These are phyloP conservation scores for Benthosema pterotum DNA, from an alignment of 2,797 vertebrate genomes.

Conservation along the genomic window DNA sequence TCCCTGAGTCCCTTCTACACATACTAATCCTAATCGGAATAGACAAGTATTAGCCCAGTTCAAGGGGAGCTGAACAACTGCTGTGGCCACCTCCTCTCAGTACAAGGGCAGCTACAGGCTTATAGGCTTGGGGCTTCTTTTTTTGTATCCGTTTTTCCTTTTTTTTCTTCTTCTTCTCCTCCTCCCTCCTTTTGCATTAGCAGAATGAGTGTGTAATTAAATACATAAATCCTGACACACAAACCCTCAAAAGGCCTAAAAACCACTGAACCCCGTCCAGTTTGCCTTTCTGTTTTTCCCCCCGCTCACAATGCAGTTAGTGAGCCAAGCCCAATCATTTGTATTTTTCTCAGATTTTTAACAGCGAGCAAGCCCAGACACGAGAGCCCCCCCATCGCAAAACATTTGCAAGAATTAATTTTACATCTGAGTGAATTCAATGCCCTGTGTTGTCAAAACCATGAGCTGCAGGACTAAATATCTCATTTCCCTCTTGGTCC, in stretches of 20 bases:
- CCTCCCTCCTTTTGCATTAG: conserved; percentile 76
- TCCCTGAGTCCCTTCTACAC: conserved; percentile 79
- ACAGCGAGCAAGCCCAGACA: conserved; percentile 76
- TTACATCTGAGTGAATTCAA: conserved; percentile 82
- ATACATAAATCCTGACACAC: conserved; percentile 79
- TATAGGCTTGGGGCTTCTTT: conserved; percentile 68
- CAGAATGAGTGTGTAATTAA: conserved; percentile 80
- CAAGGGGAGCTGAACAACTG: conserved; percentile 81
- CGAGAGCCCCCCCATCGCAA: conserved; percentile 78
- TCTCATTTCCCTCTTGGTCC: conserved; percentile 78
- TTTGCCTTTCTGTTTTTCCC: conserved; percentile 64
- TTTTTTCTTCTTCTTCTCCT: no score
- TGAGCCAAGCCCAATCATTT: conserved; percentile 80
- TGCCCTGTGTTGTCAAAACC: conserved; percentile 78
- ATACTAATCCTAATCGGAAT: conserved; percentile 90
- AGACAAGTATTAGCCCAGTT: conserved; percentile 89
- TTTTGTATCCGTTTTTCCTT: conserved; percentile 63
- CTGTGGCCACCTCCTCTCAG: conserved; percentile 75
- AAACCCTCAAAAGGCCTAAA: conserved; percentile 78
- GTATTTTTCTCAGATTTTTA: conserved; percentile 79
- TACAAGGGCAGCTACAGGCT: conserved; percentile 74
- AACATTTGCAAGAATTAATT: conserved; percentile 81
- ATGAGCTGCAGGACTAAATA: conserved; percentile 78
- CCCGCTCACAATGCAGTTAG: conserved; percentile 79
- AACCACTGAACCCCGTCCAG: conserved; percentile 75